Conservation (phyloP, 2,888 invertebrate species). For the Conistra vaccinii region DNA sequence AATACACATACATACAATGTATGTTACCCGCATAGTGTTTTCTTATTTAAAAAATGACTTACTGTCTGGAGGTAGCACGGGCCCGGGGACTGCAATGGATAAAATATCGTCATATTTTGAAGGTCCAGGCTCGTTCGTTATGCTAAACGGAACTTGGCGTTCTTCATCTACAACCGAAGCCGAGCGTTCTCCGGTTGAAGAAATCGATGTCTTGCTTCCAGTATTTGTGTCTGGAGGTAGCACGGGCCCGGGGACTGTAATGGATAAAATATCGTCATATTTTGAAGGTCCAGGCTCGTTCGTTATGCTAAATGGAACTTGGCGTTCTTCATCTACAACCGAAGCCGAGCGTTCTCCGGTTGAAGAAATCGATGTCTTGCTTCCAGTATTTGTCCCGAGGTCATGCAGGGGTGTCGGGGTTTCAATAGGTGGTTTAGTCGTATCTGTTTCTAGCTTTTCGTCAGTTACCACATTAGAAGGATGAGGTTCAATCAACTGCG, state of each 20-base stretch:
- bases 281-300: conserved; percentile 16
- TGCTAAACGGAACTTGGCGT: not conserved
- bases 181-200: not conserved
- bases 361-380: not conserved
- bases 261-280: conserved; percentile 26
- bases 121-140: conserved; percentile 9
- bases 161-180: not conserved
- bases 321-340: not conserved
- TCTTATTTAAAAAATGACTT: not conserved
- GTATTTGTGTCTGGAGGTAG: not conserved
- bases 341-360: not conserved
- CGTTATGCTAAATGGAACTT: not conserved
- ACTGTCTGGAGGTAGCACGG: not conserved
- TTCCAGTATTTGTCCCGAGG: not conserved
- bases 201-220: not conserved
- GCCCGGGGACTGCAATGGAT: not conserved
- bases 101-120: conserved; percentile 32
- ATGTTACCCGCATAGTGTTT: not conserved
- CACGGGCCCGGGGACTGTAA: not conserved
- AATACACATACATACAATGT: no score
- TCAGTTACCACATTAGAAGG: not conserved
- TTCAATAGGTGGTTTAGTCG: not conserved
- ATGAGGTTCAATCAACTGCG: not conserved
- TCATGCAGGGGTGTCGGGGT: not conserved
- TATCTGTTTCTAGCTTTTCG: not conserved